A percentile compares a stretch with the other conserved stretches of the same genome.
Evolutionary conservation across 2,113 vertebrate species (phyloP).

Genomic region (Cairina moschata): DNA sequence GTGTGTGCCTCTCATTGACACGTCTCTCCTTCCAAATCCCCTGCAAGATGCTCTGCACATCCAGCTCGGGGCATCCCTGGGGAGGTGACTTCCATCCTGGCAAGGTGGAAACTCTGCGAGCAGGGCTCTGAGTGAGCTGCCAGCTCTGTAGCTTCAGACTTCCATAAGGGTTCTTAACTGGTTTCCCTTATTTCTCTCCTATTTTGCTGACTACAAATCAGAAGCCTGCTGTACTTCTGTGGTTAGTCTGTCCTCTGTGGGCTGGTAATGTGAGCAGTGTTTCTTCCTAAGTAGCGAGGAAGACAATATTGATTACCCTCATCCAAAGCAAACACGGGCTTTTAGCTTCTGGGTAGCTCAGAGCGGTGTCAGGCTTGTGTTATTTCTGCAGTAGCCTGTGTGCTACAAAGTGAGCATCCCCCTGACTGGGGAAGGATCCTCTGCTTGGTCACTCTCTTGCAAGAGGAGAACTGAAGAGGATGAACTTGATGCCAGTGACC

Average conservation of each 20-base stretch:
- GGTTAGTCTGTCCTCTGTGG: background rate
- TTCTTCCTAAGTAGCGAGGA: background rate
- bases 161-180: background rate
- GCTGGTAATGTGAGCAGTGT: background rate
- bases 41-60: background rate
- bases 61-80: background rate
- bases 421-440: background rate
- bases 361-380: accelerated
- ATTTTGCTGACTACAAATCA: background rate
- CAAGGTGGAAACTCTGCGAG: background rate
- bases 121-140: background rate
- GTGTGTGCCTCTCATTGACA: background rate
- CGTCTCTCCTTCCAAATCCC: background rate
- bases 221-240: background rate
- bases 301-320: too few relatives aligned
- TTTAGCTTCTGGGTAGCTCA: background rate
- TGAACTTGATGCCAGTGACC: background rate
- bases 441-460: background rate
- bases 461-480: background rate
- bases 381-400: background rate
- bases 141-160: background rate
- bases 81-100: background rate
- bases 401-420: background rate
- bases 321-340: too few relatives aligned
- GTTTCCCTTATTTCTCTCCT: background rate